These are phyloP conservation scores for Frankliniella intonsa DNA, from an alignment of 2,888 invertebrate genomes.

Conservation along the genomic window DNA sequence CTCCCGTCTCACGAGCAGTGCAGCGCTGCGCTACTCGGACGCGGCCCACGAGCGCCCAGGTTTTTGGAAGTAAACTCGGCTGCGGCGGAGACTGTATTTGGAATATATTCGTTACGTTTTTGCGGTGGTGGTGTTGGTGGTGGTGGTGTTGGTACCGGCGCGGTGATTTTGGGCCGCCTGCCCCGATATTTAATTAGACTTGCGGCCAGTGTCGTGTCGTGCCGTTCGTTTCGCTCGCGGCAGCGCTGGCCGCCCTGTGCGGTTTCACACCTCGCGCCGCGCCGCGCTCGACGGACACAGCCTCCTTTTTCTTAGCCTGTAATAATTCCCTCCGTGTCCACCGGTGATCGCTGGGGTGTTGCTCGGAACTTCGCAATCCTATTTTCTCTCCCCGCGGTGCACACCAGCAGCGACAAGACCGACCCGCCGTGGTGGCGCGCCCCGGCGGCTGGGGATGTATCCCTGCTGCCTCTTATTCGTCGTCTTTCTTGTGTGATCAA, in stretches of 20 bases:
- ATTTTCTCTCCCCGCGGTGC: too few species aligned
- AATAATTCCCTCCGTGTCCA: too few species aligned
- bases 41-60: not conserved
- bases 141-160: not conserved
- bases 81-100: not conserved
- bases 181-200: not conserved
- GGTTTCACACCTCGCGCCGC: not conserved
- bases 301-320: too few species aligned
- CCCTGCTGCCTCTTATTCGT: too few species aligned
- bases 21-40: not conserved
- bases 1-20: too few species aligned
- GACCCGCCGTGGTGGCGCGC: too few species aligned
- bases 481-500: not conserved
- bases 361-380: too few species aligned
- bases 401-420: too few species aligned
- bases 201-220: constrained; percentile 4
- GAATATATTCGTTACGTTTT: constrained; percentile 1
- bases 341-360: too few species aligned
- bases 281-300: too few species aligned
- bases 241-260: not conserved
- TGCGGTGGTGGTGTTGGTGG: not conserved
- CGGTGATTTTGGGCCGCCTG: not conserved
- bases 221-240: not conserved
- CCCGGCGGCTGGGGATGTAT: too few species aligned
- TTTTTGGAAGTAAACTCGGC: not conserved